Conservation (phyloP, 1,140 invertebrate species). For the Ruditapes philippinarum region DNA sequence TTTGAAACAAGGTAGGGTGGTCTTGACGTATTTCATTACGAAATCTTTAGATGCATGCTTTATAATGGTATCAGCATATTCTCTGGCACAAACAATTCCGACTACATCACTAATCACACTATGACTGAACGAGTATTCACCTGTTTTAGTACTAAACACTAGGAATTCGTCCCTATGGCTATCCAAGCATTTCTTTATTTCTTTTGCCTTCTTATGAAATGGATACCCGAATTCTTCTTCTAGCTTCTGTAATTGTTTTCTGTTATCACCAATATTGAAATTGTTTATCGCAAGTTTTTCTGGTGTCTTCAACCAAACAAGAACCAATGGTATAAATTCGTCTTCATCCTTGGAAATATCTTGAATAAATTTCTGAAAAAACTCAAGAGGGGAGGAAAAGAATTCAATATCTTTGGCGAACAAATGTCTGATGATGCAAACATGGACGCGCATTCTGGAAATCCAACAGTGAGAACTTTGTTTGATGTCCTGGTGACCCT, state of each 20-base stretch:
- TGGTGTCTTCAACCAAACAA: not conserved
- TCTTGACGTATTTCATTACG: not conserved
- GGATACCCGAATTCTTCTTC: not conserved
- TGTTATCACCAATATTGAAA: too few relatives aligned
- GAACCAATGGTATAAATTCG: not conserved
- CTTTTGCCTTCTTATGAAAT: not conserved
- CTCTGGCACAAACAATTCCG: not conserved
- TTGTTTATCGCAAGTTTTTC: not conserved
- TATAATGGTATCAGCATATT: not conserved
- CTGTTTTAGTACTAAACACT: not conserved
- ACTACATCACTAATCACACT: constrained; percentile 35
- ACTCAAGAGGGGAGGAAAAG: not conserved
- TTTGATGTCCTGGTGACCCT: not conserved
- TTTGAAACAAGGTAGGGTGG: too few relatives aligned
- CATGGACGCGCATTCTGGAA: constrained; percentile 31
- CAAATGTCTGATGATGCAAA: not conserved
- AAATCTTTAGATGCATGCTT: constrained; percentile 12
- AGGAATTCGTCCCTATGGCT: not conserved
- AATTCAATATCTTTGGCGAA: not conserved
- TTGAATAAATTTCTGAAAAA: constrained; percentile 5
- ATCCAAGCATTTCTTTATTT: not conserved
- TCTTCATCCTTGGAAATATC: not conserved
- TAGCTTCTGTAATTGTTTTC: not conserved
- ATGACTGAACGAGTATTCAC: constrained; percentile 31
- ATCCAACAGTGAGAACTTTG: not conserved